Evolutionary conservation across 2,888 invertebrate genomes (phyloP), one percentile per base, ranked within the genome.

Genomic region (Ligdia adustata): DNA sequence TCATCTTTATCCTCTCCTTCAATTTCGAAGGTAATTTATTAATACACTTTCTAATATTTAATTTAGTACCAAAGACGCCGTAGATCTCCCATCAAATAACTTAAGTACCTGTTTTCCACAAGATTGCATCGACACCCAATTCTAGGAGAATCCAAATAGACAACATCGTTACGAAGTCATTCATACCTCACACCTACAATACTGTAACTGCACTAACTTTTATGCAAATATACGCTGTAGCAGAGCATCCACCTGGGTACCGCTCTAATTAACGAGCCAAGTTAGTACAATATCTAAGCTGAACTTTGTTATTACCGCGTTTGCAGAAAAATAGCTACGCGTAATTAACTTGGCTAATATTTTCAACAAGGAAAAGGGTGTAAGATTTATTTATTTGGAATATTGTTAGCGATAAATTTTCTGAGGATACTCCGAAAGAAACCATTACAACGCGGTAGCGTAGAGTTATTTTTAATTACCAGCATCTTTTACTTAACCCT

Each of bases 221-320:
- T 79, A 77, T 74, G 76, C 77, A 79, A 79, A 79, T 35, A 41
- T 57, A 55, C 52, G 53, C 63, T 65, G 70, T 69, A 65, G 69
- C 67, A 63, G 64, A 48, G 69, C 69, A 68, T 71, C 77, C 83
- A 83, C 82, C 82, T 83, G 83, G 74, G 79, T 72, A 60, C 64
- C 64, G 66, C 66, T 60, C 77, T 81, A 82, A 83, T 82, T 82
- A 83, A 82, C 78, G 75, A 69, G 69, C 64, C 56, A 83, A 83
- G 70, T 83, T 80, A 60, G 53, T 67, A 69, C 69, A 69, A 68
- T 67, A 69, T 66, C 69, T 69, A 68, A 64, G 66, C 68, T 62
- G 64, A 72, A 71, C 66, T 70, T 75, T 68, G 76, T 75, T 42
- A 42, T 42, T 75, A 72, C 63, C 29, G 49, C 22, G 35, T 50